Evolutionary conservation across 2,797 vertebrate genomes (phyloP), one percentile per base, ranked within the genome.

Genomic region (Macrochelys suwanniensis): DNA sequence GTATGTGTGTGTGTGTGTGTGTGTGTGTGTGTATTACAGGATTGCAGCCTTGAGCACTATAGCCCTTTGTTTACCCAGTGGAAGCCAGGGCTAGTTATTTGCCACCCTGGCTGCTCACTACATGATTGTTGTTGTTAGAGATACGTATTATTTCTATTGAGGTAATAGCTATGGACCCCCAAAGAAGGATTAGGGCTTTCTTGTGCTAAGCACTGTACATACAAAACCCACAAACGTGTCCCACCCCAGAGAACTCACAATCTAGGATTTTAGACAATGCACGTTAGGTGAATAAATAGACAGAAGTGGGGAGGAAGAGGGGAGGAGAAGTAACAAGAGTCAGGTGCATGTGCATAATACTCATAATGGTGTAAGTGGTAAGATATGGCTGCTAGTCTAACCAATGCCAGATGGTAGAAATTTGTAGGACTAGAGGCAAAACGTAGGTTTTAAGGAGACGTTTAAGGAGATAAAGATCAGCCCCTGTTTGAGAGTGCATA

Each of bases 301-400:
- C 11, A 47, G 56, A 59, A 57, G 47, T 28, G 56, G 37, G 89
- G 47, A 92, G 21, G 21, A 25, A 25, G 23, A 91, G 57, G 84
- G 91, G 83, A 81, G 15, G 6, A 4, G 21, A 90, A 28, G 45
- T 68, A 65, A 45, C 10, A 45, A 85, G 51, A 56, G 79, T 28
- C 37, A 68, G 49, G 37, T 88, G 56, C 45, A 76, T 26, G 51
- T 3, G 4, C 4, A 42, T 45, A 50, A 83, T 89, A 79, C 61
- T 89, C 85, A 89, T 47, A 80, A 54, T 84, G 80, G 25, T 4
- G 17, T 88, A 37, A 91, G 50, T 74, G 45, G 74, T 93, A 92
- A 89, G 50, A 89, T 59, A 33, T 92, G 84, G 68, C 28, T 42
- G n/a, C 47, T 37, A 91, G 33, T 21, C 85, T 91, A 93, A 93